These are phyloP conservation scores for Gerris buenoi DNA, from an alignment of 1,140 invertebrate genomes.

Conservation along the genomic window DNA sequence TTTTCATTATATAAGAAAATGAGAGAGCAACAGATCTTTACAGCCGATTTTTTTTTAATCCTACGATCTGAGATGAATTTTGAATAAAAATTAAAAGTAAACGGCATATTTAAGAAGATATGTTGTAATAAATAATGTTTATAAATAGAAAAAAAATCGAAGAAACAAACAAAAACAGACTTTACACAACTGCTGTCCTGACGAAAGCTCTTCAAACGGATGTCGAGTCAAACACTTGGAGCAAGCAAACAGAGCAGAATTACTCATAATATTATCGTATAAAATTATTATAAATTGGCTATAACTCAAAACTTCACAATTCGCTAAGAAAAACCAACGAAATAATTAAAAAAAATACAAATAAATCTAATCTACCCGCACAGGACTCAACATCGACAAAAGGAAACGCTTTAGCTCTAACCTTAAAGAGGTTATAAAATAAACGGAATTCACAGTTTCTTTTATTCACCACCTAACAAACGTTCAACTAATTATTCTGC, in stretches of 20 bases:
- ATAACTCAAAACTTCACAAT: too few relatives aligned
- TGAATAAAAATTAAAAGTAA: neutral
- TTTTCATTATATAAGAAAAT: too few relatives aligned
- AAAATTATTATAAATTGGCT: too few relatives aligned
- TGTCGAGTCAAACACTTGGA: conserved; percentile 86
- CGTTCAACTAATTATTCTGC: too few relatives aligned
- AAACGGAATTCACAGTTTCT: too few relatives aligned
- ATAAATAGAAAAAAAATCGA: neutral
- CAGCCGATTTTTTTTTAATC: neutral
- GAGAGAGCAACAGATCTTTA: neutral
- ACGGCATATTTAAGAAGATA: neutral
- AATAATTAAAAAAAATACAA: too few relatives aligned
- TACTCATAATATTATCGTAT: conserved; percentile 20
- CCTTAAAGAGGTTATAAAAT: too few relatives aligned
- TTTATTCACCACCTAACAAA: too few relatives aligned
- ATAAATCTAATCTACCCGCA: too few relatives aligned
- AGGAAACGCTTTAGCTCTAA: too few relatives aligned
- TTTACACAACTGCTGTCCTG: conserved; percentile 90
- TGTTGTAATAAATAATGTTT: neutral
- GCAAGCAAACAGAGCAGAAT: conserved; percentile 62
- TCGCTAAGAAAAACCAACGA: too few relatives aligned
- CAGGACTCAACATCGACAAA: too few relatives aligned
- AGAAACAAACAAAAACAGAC: conserved; percentile 35
- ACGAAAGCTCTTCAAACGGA: conserved; percentile 87
- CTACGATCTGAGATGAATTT: neutral